Evolutionary conservation across 2,797 vertebrate genomes (phyloP), one percentile per base, ranked within the genome.

Genomic region (Chelidonichthys spinosus): DNA sequence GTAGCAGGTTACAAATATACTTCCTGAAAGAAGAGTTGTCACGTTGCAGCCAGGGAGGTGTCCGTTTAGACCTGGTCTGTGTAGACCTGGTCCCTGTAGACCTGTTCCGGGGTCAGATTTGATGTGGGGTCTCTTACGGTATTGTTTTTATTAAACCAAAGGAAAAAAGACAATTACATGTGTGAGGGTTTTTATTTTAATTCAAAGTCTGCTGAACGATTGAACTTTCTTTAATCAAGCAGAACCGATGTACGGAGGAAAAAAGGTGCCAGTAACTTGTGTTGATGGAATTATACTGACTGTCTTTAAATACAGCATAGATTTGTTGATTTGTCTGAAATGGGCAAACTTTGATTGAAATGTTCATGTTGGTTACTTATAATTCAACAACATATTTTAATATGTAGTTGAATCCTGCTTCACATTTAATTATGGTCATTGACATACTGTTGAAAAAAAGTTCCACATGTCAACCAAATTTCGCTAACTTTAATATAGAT

Each of bases 1-100:
- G 93, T 94, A 93, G 92, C 91, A 88, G 83, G 72, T 81, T 72
- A 36, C 62, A 39, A 69, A 58, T 66, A 18, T 72, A 74, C 67
- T 69, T 71, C 78, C 63, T 69, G 11, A 39, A 14, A 56, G 42
- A 70, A 81, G 76, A 52, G 14, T 50, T 15, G 42, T 64, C 2
- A 17, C 67, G 76, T 87, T 83, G 40, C 50, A 69, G 47, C 5
- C 43, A n/a, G 61, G 40, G 73, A 53, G 59, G 66, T 43, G 44
- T 49, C 39, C 59, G 69, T 60, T 52, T 73, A 43, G 35, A 75
- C 40, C 44, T 63, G 52, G 40, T 84, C 79, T 72, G 42, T 81
- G 25, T 25, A 25, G 25, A 25, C 25, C 25, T 25, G 25, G 44
- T 49, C 39, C 59, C 69, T 60, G 55, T 73, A 43, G 35, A 75